Evolutionary conservation across 2,888 invertebrate species (phyloP).

Genomic region (Odontothrips loti): DNA sequence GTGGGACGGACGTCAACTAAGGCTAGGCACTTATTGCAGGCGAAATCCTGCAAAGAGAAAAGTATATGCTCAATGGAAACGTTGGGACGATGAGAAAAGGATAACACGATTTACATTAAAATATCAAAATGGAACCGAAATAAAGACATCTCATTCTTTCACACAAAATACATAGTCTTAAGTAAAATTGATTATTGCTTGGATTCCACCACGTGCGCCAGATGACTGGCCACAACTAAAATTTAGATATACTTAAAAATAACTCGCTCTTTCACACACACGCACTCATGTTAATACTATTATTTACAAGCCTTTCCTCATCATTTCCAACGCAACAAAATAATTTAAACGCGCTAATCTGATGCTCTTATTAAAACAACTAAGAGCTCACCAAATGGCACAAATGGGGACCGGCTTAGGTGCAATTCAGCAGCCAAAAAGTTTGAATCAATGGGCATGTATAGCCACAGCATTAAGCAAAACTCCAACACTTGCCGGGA

Average conservation of each 20-base stretch:
- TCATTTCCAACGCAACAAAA: background rate
- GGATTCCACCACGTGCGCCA: background rate
- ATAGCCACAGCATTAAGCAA: background rate
- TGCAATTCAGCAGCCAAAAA: background rate
- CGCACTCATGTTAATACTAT: background rate
- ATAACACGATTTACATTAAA: background rate
- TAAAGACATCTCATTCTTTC: background rate
- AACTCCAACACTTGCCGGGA: background rate
- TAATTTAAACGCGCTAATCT: no score
- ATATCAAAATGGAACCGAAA: conserved; percentile 20
- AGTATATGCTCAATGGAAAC: background rate
- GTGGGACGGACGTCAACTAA: background rate
- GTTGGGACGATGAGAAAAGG: background rate
- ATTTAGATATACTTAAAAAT: background rate
- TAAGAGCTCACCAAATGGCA: background rate
- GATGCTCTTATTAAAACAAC: no score
- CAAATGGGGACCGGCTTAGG: background rate
- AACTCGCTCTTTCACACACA: background rate
- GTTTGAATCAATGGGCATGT: background rate
- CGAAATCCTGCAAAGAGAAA: background rate
- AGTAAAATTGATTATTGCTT: conserved; percentile 9
- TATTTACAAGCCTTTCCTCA: background rate
- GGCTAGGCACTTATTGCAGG: background rate
- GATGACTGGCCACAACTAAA: background rate
- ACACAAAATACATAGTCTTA: conserved; percentile 11